These are phyloP conservation scores for Masticophis lateralis DNA, from an alignment of 2,797 vertebrate genomes.

Conservation along the genomic window DNA sequence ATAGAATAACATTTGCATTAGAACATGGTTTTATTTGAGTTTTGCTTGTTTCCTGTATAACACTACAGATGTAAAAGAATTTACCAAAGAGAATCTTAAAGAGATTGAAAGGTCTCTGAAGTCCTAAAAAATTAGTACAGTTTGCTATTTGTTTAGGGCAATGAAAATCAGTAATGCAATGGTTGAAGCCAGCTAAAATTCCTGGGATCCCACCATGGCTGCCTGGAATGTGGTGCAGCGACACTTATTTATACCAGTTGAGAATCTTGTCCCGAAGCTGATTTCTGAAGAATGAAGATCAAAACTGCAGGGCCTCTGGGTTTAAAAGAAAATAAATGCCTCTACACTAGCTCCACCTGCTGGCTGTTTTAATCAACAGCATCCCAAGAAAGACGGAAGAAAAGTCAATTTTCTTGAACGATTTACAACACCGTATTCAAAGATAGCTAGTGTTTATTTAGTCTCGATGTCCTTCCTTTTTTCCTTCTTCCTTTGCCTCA, in stretches of 20 bases:
- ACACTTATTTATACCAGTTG: conserved; percentile 10
- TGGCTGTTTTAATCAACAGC: conserved; percentile 62
- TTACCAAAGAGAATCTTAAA: conserved; percentile 31
- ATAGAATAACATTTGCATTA: conserved; percentile 1
- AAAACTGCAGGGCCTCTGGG: background rate
- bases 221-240: background rate
- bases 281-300: conserved; percentile 36
- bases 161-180: conserved; percentile 25
- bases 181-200: conserved; percentile 10
- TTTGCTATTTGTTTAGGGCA: conserved; percentile 3
- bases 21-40: conserved; percentile 6
- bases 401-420: background rate
- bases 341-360: conserved; percentile 75
- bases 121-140: conserved; percentile 26
- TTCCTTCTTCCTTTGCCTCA: background rate
- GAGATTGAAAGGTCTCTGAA: conserved; percentile 18
- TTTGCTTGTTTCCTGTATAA: conserved; percentile 7
- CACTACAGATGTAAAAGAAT: conserved; percentile 16
- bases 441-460: background rate
- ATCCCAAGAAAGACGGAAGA: conserved; percentile 31
- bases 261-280: conserved; percentile 1
- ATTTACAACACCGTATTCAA: background rate
- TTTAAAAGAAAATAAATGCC: conserved; percentile 63
- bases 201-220: fast-evolving
- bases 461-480: background rate